phyloP scores from a whole-genome alignment of 2,797 vertebrate genomes.

The Anas capensis region DNA sequence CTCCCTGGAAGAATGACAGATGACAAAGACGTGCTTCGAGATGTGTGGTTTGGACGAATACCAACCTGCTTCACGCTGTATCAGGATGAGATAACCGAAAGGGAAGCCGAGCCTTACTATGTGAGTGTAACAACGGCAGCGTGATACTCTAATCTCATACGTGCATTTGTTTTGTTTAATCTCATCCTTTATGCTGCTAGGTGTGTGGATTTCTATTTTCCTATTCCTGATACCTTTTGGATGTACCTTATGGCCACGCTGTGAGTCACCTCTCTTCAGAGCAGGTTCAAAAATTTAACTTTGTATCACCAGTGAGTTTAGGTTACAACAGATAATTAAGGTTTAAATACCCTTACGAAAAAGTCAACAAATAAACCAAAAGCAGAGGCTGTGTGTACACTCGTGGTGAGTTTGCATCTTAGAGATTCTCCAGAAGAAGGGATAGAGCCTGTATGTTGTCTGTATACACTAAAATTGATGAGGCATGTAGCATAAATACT shows the following conservation, averaged over 20 bases:
- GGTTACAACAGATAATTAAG: neutral
- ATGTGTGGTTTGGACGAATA: slow-evolving; percentile 98
- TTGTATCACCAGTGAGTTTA: neutral
- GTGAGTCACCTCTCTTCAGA: neutral
- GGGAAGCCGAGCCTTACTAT: slow-evolving; percentile 97
- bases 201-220: neutral
- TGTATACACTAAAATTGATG: neutral
- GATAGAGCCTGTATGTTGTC: neutral
- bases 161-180: neutral
- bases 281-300: neutral
- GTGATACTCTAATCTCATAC: accelerated
- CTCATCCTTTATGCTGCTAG: neutral
- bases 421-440: neutral
- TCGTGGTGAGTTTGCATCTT: neutral
- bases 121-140: slow-evolving; percentile 81
- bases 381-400: neutral
- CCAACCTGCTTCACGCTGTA: slow-evolving; percentile 94
- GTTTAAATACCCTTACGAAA: neutral
- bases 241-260: accelerated
- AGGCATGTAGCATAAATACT: neutral
- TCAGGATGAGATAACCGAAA: slow-evolving; percentile 94
- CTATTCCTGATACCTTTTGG: neutral
- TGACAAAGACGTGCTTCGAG: slow-evolving; percentile 98
- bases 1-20: slow-evolving; percentile 93
- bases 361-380: neutral